Conservation (phyloP, 2,888 invertebrate genomes). For the Megamerina dolium region DNA sequence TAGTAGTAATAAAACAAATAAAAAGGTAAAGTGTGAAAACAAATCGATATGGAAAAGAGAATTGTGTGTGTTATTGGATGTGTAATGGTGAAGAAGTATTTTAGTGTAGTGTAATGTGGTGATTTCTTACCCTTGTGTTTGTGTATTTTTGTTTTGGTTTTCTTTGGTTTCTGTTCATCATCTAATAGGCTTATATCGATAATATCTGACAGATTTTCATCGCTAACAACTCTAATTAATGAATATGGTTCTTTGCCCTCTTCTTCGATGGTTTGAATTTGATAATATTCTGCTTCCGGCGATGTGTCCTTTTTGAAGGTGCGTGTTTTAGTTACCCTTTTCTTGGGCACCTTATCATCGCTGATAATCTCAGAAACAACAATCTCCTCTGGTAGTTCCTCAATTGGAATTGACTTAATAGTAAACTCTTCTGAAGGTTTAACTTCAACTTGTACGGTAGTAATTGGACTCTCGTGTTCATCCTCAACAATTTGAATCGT, state of each 20-base stretch:
- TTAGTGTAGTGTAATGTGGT: conserved; percentile 24
- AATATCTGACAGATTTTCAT: conserved; percentile 40
- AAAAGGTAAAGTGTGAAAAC: too few species aligned
- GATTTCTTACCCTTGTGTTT: conserved; percentile 42
- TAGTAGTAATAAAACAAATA: not conserved
- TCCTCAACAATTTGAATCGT: conserved; percentile 46
- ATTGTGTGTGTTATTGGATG: conserved; percentile 1
- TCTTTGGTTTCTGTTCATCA: conserved; percentile 34
- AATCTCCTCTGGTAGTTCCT: conserved; percentile 44
- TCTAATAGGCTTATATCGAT: conserved; percentile 45
- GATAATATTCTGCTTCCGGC: conserved; percentile 46
- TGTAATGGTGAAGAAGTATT: conserved; percentile 15
- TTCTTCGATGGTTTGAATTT: conserved; percentile 51
- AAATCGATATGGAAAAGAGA: too few species aligned
- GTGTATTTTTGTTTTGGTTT: conserved; percentile 34
- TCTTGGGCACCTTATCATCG: conserved; percentile 40
- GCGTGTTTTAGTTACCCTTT: conserved; percentile 47
- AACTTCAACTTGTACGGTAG: conserved; percentile 38
- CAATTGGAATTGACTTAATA: conserved; percentile 33
- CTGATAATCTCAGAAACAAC: conserved; percentile 37
- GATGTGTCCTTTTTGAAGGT: conserved; percentile 49
- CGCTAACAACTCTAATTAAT: conserved; percentile 46
- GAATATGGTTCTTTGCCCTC: conserved; percentile 50
- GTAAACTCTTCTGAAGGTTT: conserved; percentile 34
- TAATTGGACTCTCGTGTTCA: conserved; percentile 36